Base-by-base conservation (phyloP, 1,140 invertebrate genomes). In the Holotrichia oblita region DNA sequence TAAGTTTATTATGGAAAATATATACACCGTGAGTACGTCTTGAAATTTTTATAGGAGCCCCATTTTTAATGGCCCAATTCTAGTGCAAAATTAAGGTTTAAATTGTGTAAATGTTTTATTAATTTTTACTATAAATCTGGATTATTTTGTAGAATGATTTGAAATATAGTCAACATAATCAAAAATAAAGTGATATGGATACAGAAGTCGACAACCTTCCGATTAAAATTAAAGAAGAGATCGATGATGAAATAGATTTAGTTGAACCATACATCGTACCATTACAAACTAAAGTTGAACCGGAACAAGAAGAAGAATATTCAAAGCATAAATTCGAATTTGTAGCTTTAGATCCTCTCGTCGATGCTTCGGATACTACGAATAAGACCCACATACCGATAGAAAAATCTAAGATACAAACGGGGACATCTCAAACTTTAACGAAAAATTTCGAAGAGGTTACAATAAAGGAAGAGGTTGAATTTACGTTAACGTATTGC, bases 401-500 rank as follows among this genome's bases (percentile, higher is more conserved):
- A n/a, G 2, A 14, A 34, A 34, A 34, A 4, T 4, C 27, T 34
- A 1, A 34, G 4, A 34, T 34, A 55, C 48, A n/a, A 3, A n/a
- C 6, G 17, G 14, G n/a, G 14, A 14, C 48, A 3, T 17, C 48
- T 55, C 27, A 6, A 55, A 2, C 6, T 17, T 55, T 17, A 17
- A 14, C 17, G 17, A 14, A 55, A 55, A 55, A 17, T 0, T 72
- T 72, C 22, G 64, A 72, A 27, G 64, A 72, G n/a, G 22, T 72
- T 27, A 72, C 64, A 14, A 22, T 72, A 27, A 72, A 72, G 24
- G 64, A 72, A 72, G 64, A 34, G 34, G 22, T 34, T 4, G 22
- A 72, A 8, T 34, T 72, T n/a, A 72, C 64, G 12, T 27, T 22
- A 12, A 7, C 22, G 14, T 72, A 40, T 27, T 72, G 64, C 9